Conservation (phyloP, 2,888 invertebrate species). For the Thecocarcelia acutangulata region DNA sequence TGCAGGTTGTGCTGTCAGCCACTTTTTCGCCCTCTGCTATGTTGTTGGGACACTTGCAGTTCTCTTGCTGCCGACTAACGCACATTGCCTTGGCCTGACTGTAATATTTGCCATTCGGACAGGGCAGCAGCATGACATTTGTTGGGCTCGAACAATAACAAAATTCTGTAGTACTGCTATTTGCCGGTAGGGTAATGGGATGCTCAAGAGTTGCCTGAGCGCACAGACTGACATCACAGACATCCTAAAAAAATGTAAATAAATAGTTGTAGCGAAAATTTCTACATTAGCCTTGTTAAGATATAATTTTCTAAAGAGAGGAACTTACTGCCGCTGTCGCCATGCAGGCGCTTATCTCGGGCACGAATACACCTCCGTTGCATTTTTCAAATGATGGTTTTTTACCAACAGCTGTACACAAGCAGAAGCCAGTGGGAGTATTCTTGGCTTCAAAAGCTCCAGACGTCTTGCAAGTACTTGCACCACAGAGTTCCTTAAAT, state of each 20-base stretch:
- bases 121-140: conserved; percentile 60
- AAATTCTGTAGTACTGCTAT: conserved; percentile 65
- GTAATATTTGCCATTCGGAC: conserved; percentile 67
- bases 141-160: conserved; percentile 73
- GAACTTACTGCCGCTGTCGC: conserved; percentile 40
- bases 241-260: conserved; percentile 10
- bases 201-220: conserved; percentile 37
- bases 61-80: background rate
- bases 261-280: background rate
- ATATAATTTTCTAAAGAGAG: background rate
- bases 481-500: conserved; percentile 61
- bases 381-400: conserved; percentile 25
- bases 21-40: conserved; percentile 17
- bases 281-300: no score
- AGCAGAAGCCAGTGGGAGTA: conserved; percentile 12
- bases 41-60: conserved; percentile 45
- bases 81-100: conserved; percentile 64
- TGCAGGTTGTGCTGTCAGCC: conserved; percentile 49
- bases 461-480: conserved; percentile 5
- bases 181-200: conserved; percentile 64
- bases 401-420: background rate
- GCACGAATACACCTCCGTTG: conserved; percentile 7
- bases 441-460: conserved; percentile 14
- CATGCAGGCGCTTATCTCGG: background rate
- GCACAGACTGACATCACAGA: conserved; percentile 66